These are phyloP conservation scores for Drosophila carrolli DNA, from an alignment of 1,140 invertebrate genomes.

Conservation along the genomic window DNA sequence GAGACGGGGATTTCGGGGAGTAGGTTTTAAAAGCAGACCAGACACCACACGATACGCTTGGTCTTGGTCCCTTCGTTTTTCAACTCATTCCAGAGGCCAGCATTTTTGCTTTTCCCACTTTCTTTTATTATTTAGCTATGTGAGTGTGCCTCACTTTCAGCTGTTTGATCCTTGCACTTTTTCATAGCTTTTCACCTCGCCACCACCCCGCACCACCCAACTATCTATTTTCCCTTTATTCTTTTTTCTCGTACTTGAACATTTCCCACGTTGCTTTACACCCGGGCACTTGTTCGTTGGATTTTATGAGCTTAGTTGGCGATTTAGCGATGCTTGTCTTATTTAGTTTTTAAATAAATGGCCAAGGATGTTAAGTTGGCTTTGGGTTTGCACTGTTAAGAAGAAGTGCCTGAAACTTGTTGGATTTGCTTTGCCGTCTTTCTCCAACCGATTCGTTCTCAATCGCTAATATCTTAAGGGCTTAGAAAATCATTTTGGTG, in stretches of 20 bases:
- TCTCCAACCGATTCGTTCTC: neutral
- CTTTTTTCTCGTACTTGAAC: constrained; percentile 51
- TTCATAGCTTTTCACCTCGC: constrained; percentile 66
- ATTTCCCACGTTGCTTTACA: constrained; percentile 73
- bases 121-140: constrained; percentile 50
- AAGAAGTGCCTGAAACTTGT: constrained; percentile 24
- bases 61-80: constrained; percentile 32
- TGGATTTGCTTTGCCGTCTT: constrained; percentile 6
- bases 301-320: constrained; percentile 81
- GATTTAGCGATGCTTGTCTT: constrained; percentile 81
- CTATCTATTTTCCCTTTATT: constrained; percentile 27
- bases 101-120: constrained; percentile 18
- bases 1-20: constrained; percentile 1
- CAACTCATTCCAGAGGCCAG: constrained; percentile 6
- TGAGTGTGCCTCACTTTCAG: constrained; percentile 58
- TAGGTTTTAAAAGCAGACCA: neutral
- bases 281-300: constrained; percentile 69
- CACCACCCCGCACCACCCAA: neutral
- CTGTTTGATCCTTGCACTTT: constrained; percentile 79
- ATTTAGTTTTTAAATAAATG: constrained; percentile 82
- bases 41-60: constrained; percentile 49
- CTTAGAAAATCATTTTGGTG: too few relatives aligned
- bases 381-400: constrained; percentile 10
- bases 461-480: too few relatives aligned
- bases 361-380: constrained; percentile 57